phyloP scores from a whole-genome alignment of 2,113 vertebrate species.

The Hylia prasina region DNA sequence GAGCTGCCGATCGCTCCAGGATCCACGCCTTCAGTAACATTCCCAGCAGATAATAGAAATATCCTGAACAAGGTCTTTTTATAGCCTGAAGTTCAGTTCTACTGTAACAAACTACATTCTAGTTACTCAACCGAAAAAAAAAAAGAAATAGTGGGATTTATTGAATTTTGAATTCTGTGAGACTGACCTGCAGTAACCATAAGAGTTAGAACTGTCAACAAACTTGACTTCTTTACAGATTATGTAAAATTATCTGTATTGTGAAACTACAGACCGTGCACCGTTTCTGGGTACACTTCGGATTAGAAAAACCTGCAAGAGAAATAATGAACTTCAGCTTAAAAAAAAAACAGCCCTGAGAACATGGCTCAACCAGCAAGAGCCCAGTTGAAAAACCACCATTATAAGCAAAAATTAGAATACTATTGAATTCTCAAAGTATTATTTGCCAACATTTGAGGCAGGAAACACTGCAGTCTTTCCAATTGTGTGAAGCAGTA shows the following conservation, averaged over 20 bases:
- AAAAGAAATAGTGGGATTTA: not conserved
- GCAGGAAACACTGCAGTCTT: constrained; percentile 73
- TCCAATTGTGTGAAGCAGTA: constrained; percentile 33
- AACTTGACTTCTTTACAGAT: constrained; percentile 52
- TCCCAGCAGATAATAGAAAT: not conserved
- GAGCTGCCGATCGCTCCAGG: not conserved
- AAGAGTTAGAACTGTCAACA: constrained; percentile 48
- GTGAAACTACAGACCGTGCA: constrained; percentile 33
- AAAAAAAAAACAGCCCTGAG: constrained; percentile 78
- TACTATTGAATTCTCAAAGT: constrained; percentile 54
- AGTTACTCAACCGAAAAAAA: not conserved
- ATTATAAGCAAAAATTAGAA: constrained; percentile 64
- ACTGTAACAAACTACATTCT: constrained; percentile 53
- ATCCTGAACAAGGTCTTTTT: not conserved
- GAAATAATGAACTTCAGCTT: constrained; percentile 70
- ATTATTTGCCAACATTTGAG: constrained; percentile 63
- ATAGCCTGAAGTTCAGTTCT: constrained; percentile 19
- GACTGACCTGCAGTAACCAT: constrained; percentile 61
- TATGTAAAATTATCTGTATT: constrained; percentile 45
- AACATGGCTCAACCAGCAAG: constrained; percentile 75
- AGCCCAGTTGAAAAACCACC: constrained; percentile 69
- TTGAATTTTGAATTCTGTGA: constrained; percentile 27
- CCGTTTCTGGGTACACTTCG: constrained; percentile 7
- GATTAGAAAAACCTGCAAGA: constrained; percentile 67
- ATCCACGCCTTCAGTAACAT: not conserved